Conservation (phyloP, 2,113 vertebrate species). For the Calidris pugnax region DNA sequence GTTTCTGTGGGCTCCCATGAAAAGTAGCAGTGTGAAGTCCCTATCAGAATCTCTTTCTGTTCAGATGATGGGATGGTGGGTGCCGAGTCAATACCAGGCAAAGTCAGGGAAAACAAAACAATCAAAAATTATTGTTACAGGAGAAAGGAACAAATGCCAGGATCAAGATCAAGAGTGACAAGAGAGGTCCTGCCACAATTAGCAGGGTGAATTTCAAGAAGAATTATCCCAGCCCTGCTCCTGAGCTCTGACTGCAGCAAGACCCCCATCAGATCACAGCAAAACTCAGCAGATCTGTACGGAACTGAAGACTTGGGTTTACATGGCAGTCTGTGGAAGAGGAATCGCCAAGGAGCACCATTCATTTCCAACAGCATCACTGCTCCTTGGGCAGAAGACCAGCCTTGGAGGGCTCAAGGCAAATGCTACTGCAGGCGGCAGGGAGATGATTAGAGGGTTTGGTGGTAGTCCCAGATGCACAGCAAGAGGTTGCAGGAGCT, state of each 20-base stretch:
- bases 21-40: background rate
- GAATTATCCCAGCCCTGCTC: background rate
- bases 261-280: background rate
- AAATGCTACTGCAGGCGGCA: background rate
- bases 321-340: background rate
- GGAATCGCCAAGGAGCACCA: background rate
- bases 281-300: background rate
- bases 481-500: background rate
- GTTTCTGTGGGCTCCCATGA: background rate
- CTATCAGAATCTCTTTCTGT: background rate
- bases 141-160: background rate
- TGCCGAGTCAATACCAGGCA: background rate
- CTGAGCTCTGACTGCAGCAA: background rate
- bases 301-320: background rate
- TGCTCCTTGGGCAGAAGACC: background rate
- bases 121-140: background rate
- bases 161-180: background rate
- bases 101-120: background rate
- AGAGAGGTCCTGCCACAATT: background rate
- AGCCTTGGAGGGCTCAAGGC: background rate
- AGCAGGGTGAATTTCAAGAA: background rate
- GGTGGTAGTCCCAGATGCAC: fast-evolving
- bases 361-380: background rate
- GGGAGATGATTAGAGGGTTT: background rate
- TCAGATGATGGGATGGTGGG: background rate